Evolutionary conservation across 2,888 invertebrate species (phyloP).

Genomic region (Dorcus parallelipipedus): DNA sequence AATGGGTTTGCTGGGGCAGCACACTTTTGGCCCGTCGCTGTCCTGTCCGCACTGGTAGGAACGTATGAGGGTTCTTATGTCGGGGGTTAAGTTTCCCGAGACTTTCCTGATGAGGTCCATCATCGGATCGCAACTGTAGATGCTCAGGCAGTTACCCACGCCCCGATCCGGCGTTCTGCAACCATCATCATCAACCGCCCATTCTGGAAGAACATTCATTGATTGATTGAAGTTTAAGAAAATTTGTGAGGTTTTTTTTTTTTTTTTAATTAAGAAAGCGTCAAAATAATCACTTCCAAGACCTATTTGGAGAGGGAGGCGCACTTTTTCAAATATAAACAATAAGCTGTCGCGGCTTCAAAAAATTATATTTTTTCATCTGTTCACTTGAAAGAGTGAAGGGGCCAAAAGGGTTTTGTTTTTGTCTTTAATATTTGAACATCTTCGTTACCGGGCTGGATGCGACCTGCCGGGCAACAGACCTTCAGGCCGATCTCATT

Average conservation of each 20-base stretch:
- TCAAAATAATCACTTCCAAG: no score
- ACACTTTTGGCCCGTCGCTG: conserved; percentile 52
- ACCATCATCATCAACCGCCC: conserved; percentile 31
- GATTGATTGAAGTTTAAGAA: no score
- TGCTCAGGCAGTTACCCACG: conserved; percentile 41
- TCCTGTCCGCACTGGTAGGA: conserved; percentile 46
- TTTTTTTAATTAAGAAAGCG: no score
- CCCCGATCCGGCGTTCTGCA: conserved; percentile 42
- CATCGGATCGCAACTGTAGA: conserved; percentile 34
- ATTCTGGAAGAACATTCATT: conserved; percentile 25
- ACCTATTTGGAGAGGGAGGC: no score
- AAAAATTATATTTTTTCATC: no score
- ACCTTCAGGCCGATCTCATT: conserved; percentile 30
- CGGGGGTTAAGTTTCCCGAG: neutral
- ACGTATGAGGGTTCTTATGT: neutral
- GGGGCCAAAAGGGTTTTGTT: no score
- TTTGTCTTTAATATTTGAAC: neutral
- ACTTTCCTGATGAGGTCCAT: conserved; percentile 13
- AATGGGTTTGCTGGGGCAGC: conserved; percentile 44
- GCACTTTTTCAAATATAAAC: no score
- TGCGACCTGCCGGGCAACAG: conserved; percentile 9
- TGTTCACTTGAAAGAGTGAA: no score
- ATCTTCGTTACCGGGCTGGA: neutral
- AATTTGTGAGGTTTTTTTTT: no score
- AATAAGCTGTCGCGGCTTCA: no score